Percentiles rank a stretch among this genome's conserved stretches.
These are phyloP conservation scores for Clarias gariepinus DNA, from an alignment of 2,113 vertebrate genomes.

Conservation along the genomic window DNA sequence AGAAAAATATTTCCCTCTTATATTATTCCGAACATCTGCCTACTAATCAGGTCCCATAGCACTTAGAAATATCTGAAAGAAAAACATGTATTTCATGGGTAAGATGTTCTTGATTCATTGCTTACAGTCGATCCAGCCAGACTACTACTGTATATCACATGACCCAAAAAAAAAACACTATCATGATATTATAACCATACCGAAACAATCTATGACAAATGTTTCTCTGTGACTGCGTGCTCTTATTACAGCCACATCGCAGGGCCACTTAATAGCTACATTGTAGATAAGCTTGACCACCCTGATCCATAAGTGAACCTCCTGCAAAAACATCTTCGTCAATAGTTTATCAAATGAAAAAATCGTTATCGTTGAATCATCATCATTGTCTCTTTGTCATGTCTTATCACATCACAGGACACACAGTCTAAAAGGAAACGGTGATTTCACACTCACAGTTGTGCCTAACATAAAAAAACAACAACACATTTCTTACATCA, in stretches of 20 bases:
- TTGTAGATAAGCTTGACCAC: background rate
- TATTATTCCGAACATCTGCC: slow-evolving; percentile 71
- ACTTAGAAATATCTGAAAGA: slow-evolving; percentile 49
- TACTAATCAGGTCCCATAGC: slow-evolving; percentile 44
- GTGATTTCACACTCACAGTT: background rate
- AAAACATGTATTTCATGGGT: slow-evolving; percentile 37
- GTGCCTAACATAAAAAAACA: slow-evolving; percentile 11
- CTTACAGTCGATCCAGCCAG: slow-evolving; percentile 19
- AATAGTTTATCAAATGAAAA: slow-evolving; percentile 1
- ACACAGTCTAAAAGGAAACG: slow-evolving; percentile 8
- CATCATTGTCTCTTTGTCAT: slow-evolving; percentile 14
- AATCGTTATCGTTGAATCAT: slow-evolving; percentile 6
- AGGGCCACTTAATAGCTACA: background rate
- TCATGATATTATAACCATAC: background rate
- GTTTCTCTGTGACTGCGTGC: background rate
- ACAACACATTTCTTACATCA: slow-evolving; percentile 31
- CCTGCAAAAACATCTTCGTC: slow-evolving; percentile 8
- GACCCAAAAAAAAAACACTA: background rate
- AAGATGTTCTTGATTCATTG: slow-evolving; percentile 9
- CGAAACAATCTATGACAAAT: background rate
- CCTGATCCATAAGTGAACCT: background rate
- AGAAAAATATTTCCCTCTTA: slow-evolving; percentile 75
- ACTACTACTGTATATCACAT: background rate
- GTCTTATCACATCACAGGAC: background rate
- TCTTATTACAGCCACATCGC: background rate